These are phyloP conservation scores for Cremastinae sp. DNA, from an alignment of 2,888 invertebrate genomes.

Conservation along the genomic window DNA sequence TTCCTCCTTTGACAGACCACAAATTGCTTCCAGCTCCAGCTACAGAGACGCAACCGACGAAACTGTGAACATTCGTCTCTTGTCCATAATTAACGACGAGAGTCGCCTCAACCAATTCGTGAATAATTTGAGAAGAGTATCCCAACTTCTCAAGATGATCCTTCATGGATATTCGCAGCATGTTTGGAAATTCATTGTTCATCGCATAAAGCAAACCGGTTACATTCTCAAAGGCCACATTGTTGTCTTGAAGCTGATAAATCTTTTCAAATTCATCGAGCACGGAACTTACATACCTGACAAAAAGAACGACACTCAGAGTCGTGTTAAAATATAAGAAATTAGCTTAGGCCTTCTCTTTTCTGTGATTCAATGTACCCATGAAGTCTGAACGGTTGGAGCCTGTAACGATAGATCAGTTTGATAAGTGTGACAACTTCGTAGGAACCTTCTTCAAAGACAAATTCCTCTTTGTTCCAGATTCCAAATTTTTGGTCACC, in stretches of 20 bases:
- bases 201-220: conserved; percentile 81
- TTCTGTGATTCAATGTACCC: conserved; percentile 66
- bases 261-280: conserved; percentile 80
- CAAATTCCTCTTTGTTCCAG: conserved; percentile 82
- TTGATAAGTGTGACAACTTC: conserved; percentile 78
- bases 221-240: conserved; percentile 81
- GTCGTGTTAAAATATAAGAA: background rate
- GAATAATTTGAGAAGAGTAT: conserved; percentile 80
- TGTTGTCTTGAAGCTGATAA: conserved; percentile 82
- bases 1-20: conserved; percentile 84
- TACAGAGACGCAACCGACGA: conserved; percentile 79
- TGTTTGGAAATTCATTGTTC: conserved; percentile 80
- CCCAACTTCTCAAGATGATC: conserved; percentile 79
- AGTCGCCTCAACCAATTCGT: conserved; percentile 82
- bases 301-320: background rate
- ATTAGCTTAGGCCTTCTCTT: background rate
- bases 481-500: conserved; percentile 76
- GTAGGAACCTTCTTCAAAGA: conserved; percentile 82
- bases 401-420: conserved; percentile 83
- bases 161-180: conserved; percentile 78
- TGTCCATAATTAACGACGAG: conserved; percentile 84
- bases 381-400: conserved; percentile 80
- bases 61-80: conserved; percentile 82
- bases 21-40: conserved; percentile 82
- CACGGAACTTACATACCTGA: conserved; percentile 68